Evolutionary conservation across 2,113 vertebrate genomes (phyloP).

Genomic region (Pteropus alecto): DNA sequence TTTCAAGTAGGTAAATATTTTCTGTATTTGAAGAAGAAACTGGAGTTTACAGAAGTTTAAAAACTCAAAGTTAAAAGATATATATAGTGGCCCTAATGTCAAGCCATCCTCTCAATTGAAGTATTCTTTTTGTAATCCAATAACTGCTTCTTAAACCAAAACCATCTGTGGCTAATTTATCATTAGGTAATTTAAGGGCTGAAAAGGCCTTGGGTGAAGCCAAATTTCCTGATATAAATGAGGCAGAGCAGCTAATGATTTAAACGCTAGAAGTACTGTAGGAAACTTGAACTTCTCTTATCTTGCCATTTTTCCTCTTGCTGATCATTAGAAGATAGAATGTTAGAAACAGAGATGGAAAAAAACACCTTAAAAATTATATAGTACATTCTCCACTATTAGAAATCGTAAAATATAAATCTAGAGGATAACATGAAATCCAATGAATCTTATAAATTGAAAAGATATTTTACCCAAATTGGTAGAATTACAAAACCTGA

Average conservation of each 20-base stretch:
- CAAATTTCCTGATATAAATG: constrained; percentile 1
- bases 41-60: constrained; percentile 20
- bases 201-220: neutral
- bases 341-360: neutral
- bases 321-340: neutral
- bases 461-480: neutral
- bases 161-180: constrained; percentile 13
- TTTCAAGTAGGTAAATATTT: neutral
- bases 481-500: constrained; percentile 16
- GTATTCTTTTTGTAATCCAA: neutral
- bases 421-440: neutral
- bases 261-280: neutral
- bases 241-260: neutral
- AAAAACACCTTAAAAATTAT: neutral
- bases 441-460: neutral
- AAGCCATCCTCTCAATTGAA: neutral
- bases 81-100: neutral
- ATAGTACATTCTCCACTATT: neutral
- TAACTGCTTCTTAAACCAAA: neutral
- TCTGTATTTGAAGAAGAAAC: constrained; percentile 16
- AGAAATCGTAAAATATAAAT: constrained; percentile 1
- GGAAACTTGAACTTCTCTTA: neutral
- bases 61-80: constrained; percentile 5
- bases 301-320: constrained; percentile 12
- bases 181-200: neutral